Conservation (phyloP, 64 coral and sea anemone species). For the Cladopsammia gracilis region DNA sequence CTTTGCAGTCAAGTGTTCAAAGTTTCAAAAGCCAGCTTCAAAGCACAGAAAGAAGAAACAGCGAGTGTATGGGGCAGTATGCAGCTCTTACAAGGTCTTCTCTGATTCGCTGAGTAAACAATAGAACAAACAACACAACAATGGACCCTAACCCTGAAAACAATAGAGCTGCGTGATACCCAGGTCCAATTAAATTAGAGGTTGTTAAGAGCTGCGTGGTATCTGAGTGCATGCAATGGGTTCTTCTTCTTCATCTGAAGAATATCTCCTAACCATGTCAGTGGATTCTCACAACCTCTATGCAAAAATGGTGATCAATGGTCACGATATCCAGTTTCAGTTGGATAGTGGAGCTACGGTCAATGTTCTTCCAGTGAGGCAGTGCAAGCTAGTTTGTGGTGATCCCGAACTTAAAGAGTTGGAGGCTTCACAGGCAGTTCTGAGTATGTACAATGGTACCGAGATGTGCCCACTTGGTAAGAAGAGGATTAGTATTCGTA, state of each 20-base stretch:
- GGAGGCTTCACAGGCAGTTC: not conserved
- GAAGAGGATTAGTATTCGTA: not conserved
- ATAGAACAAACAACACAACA: too few relatives aligned
- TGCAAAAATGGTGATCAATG: not conserved
- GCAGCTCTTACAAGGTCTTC: too few relatives aligned
- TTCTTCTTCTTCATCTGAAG: not conserved
- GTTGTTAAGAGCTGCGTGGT: too few relatives aligned
- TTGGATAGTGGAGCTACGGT: slow-evolving; percentile 32
- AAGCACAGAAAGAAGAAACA: slow-evolving; percentile 1
- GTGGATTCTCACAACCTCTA: not conserved
- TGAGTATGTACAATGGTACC: not conserved
- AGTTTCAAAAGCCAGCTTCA: not conserved
- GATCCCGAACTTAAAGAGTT: not conserved
- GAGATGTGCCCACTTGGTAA: not conserved
- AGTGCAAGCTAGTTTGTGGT: not conserved
- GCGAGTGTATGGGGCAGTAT: too few relatives aligned
- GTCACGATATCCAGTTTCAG: not conserved
- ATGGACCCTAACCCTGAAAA: too few relatives aligned
- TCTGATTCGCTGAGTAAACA: too few relatives aligned
- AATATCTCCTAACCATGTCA: not conserved
- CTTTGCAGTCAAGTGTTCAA: slow-evolving; percentile 1
- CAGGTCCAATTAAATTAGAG: too few relatives aligned
- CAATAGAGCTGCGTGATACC: too few relatives aligned
- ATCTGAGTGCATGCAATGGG: not conserved
- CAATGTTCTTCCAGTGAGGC: not conserved